phyloP scores from a whole-genome alignment of 1,140 invertebrate species.

The Habropoda laboriosa region DNA sequence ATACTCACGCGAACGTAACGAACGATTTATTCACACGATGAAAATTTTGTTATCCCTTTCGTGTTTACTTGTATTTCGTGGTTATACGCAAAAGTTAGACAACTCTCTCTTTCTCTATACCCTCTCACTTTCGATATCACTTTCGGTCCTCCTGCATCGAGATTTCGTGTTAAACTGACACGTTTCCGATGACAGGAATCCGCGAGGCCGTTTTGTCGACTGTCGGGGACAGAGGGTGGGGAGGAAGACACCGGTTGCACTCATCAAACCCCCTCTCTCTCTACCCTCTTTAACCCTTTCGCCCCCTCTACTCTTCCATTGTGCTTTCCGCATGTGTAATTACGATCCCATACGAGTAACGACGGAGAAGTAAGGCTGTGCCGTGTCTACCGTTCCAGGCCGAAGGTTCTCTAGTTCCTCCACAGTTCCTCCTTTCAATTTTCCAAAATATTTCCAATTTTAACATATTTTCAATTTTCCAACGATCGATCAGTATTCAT shows the following conservation, averaged over 20 bases:
- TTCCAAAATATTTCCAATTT: not conserved
- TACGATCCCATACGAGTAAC: constrained; percentile 40
- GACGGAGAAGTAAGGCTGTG: not conserved
- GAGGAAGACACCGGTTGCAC: constrained; percentile 78
- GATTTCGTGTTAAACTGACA: constrained; percentile 78
- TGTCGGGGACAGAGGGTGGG: constrained; percentile 69
- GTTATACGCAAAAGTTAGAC: too few relatives aligned
- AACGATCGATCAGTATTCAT: too few relatives aligned
- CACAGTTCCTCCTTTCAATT: not conserved
- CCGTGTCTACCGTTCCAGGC: not conserved
- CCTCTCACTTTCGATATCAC: constrained; percentile 35
- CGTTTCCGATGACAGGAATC: constrained; percentile 76
- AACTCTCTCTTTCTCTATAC: not conserved
- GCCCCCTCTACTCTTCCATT: constrained; percentile 50
- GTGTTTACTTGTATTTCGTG: too few relatives aligned
- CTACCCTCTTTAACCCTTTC: constrained; percentile 66
- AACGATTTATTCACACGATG: not conserved
- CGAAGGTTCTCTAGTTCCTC: not conserved
- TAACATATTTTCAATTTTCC: not conserved
- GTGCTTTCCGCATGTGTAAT: constrained; percentile 70
- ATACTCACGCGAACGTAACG: not conserved
- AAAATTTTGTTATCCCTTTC: not conserved
- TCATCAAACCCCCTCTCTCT: constrained; percentile 75
- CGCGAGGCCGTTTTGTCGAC: constrained; percentile 69
- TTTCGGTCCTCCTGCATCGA: constrained; percentile 70